Conservation (phyloP, 1,140 invertebrate species). For the Conus betulinus region DNA sequence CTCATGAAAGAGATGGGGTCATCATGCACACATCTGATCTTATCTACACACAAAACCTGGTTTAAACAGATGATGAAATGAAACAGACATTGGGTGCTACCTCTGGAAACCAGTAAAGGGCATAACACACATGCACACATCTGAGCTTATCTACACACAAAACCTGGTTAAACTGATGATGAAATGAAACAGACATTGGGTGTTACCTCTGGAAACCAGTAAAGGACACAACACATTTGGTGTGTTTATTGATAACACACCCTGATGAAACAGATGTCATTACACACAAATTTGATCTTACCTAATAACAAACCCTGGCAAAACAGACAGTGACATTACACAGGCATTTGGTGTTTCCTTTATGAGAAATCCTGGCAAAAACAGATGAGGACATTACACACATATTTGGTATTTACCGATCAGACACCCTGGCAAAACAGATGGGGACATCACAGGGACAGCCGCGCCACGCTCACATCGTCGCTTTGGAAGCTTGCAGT, state of each 20-base stretch:
- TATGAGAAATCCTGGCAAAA: background rate
- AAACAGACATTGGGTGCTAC: no score
- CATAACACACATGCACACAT: background rate
- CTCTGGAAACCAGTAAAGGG: no score
- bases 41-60: no score
- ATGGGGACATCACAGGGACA: constrained; percentile 63
- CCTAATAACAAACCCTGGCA: constrained; percentile 58
- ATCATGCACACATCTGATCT: background rate
- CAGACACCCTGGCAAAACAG: constrained; percentile 64
- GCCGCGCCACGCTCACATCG: constrained; percentile 57
- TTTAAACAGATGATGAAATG: no score
- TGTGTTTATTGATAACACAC: no score
- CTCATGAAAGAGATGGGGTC: background rate
- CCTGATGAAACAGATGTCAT: background rate
- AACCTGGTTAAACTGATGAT: no score
- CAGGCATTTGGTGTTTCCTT: no score
- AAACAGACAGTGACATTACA: constrained; percentile 65
- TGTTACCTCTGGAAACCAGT: no score
- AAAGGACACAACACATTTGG: no score
- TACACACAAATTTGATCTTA: background rate
- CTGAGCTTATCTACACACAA: background rate
- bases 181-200: no score
- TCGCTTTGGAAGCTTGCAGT: constrained; percentile 5
- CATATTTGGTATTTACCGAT: constrained; percentile 41
- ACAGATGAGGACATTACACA: background rate